These are phyloP conservation scores for Porites evermanni DNA, from an alignment of 92 coral and sea anemone species.

Conservation along the genomic window DNA sequence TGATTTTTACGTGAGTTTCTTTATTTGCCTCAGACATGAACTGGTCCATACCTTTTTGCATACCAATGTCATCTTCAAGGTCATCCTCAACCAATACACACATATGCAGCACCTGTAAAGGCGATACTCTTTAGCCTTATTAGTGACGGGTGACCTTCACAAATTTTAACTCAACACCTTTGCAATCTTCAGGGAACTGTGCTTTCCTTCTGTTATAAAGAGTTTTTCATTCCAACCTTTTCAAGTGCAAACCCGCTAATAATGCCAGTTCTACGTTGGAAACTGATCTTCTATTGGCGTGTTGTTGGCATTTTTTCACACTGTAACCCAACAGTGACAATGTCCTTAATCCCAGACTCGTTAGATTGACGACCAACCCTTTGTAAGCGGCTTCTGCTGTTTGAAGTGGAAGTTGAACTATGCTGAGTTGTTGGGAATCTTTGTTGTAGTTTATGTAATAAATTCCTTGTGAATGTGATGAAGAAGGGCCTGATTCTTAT, in stretches of 20 bases:
- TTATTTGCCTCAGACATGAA: background rate
- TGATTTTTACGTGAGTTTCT: too few species aligned
- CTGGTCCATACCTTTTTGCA: conserved; percentile 3
- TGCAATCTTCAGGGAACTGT: conserved; percentile 70
- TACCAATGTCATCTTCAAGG: conserved; percentile 15
- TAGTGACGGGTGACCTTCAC: conserved; percentile 39
- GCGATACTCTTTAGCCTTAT: conserved; percentile 45
- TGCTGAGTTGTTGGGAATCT: background rate
- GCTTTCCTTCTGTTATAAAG: conserved; percentile 19
- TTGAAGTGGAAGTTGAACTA: too few species aligned
- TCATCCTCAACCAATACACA: conserved; percentile 42
- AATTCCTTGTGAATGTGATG: background rate
- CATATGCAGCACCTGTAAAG: conserved; percentile 44
- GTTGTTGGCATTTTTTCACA: conserved; percentile 50
- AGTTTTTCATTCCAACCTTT: too few species aligned
- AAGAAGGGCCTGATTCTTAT: background rate
- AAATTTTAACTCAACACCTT: conserved; percentile 48
- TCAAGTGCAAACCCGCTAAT: conserved; percentile 22
- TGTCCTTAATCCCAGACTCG: conserved; percentile 8
- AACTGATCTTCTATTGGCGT: conserved; percentile 43
- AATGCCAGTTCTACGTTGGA: conserved; percentile 42
- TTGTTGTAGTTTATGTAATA: background rate
- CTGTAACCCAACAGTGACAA: conserved; percentile 38
- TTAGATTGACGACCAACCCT: conserved; percentile 26
- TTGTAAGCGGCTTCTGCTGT: background rate